A percentile compares a stretch with the other conserved stretches of the same genome.
Conservation (phyloP, 2,797 vertebrate species). For the Acanthopagrus latus region DNA sequence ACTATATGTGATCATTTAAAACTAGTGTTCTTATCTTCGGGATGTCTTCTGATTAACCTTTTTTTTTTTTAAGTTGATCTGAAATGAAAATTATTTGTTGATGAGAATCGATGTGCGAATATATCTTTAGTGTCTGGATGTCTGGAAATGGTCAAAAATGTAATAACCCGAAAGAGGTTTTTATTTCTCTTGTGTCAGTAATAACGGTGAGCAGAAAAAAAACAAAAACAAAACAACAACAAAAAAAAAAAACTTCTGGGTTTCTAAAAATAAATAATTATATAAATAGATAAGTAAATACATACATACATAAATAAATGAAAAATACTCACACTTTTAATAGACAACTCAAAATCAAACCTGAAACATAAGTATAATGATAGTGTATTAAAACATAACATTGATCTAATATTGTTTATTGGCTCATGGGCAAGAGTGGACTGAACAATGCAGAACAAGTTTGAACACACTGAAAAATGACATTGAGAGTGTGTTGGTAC, state of each 20-base stretch:
- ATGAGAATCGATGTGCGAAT: background rate
- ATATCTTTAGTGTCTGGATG: background rate
- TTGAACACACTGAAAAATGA: background rate
- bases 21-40: constrained; percentile 8
- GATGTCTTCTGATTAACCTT: background rate
- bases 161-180: background rate
- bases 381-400: background rate
- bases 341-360: background rate
- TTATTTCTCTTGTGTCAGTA: background rate
- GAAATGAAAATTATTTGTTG: constrained; percentile 6
- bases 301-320: too few species aligned
- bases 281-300: too few species aligned
- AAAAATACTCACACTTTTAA: background rate
- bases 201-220: background rate
- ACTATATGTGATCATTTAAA: constrained; percentile 31
- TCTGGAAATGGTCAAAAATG: constrained; percentile 8
- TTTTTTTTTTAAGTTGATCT: background rate
- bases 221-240: too few species aligned
- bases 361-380: background rate
- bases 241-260: background rate
- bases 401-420: background rate
- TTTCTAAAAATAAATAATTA: background rate
- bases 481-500: background rate
- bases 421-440: background rate
- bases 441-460: too few species aligned